Percentiles rank a stretch among this genome's conserved stretches.
Evolutionary conservation across 2,113 vertebrate genomes (phyloP).

Genomic region (Astur gentilis): DNA sequence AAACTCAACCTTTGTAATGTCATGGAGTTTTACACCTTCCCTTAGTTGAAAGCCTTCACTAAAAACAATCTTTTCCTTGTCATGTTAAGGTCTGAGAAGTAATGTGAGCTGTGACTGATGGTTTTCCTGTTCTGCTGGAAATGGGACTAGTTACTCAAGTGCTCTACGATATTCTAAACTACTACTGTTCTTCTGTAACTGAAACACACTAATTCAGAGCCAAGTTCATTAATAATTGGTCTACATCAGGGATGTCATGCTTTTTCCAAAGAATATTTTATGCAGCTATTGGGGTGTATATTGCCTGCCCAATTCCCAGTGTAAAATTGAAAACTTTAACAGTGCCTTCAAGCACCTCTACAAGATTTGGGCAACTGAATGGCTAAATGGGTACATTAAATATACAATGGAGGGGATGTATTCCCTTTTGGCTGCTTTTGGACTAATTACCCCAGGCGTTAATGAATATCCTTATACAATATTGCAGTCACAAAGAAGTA

Average conservation of each 20-base stretch:
- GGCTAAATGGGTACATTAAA: neutral
- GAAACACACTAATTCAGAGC: slow-evolving; percentile 25
- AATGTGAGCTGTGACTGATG: neutral
- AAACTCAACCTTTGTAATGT: neutral
- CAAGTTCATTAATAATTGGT: slow-evolving; percentile 58
- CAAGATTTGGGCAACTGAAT: neutral
- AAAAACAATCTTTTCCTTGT: neutral
- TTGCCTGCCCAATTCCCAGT: neutral
- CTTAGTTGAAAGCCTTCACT: neutral
- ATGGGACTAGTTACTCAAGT: neutral
- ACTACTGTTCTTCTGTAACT: neutral
- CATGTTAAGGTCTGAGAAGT: neutral
- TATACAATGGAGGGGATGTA: neutral
- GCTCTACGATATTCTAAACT: slow-evolving; percentile 8
- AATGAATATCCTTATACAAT: neutral
- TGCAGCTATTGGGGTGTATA: slow-evolving; percentile 4
- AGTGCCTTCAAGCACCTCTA: neutral
- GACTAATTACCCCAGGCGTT: neutral
- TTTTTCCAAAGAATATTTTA: slow-evolving; percentile 51
- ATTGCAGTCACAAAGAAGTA: neutral
- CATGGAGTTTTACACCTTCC: slow-evolving; percentile 19
- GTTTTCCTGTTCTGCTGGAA: slow-evolving; percentile 15
- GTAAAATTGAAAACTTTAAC: slow-evolving; percentile 42
- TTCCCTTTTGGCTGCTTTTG: neutral
- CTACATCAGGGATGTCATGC: neutral